phyloP scores from a whole-genome alignment of 2,888 invertebrate genomes.

The Spialia ferax region DNA sequence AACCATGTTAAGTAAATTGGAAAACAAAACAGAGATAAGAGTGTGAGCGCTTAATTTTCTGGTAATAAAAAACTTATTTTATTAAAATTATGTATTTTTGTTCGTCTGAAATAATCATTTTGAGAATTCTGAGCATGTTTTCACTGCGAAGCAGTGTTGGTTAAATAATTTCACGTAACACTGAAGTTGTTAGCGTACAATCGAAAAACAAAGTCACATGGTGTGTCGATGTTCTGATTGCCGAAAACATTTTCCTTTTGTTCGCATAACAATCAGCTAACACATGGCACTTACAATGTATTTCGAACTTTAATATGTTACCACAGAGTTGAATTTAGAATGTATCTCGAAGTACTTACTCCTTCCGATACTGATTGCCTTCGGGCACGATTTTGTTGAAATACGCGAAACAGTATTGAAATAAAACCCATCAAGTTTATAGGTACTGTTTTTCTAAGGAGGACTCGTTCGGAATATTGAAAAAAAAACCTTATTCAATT shows the following conservation, averaged over 20 bases:
- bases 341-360: conserved; percentile 4
- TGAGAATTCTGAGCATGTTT: too few relatives aligned
- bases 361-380: conserved; percentile 18
- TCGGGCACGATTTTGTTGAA: conserved; percentile 31
- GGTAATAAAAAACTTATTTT: too few relatives aligned
- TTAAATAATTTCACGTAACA: conserved; percentile 44
- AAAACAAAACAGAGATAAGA: too few relatives aligned
- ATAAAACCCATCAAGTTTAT: conserved; percentile 27
- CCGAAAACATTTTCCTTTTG: conserved; percentile 48
- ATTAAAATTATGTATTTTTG: too few relatives aligned
- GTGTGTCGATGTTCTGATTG: conserved; percentile 44
- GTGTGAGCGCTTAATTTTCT: too few relatives aligned
- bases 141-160: not conserved
- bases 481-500: conserved; percentile 42
- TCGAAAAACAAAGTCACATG: conserved; percentile 43
- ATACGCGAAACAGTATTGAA: conserved; percentile 35
- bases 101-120: too few relatives aligned
- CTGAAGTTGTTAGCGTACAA: conserved; percentile 42
- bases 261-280: conserved; percentile 41
- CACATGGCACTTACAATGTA: conserved; percentile 10
- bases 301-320: not conserved
- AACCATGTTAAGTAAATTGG: too few relatives aligned
- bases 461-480: conserved; percentile 21
- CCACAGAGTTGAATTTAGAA: not conserved
- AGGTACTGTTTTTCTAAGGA: conserved; percentile 21